Evolutionary conservation across 2,113 vertebrate genomes (phyloP).

Genomic region (Myotis lucifugus): DNA sequence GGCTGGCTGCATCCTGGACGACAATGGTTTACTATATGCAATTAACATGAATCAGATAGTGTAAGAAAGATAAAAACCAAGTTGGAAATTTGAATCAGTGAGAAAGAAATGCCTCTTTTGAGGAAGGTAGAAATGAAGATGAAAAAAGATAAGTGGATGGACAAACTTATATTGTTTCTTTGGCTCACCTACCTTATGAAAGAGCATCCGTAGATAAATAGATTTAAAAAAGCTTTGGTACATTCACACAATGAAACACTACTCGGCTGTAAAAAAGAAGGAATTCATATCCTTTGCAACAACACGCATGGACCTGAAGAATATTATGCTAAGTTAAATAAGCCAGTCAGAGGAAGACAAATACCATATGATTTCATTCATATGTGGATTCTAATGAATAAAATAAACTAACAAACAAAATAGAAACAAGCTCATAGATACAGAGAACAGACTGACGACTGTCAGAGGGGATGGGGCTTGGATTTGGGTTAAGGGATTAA

Average conservation of each 20-base stretch:
- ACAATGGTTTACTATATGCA: not conserved
- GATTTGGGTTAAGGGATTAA: not conserved
- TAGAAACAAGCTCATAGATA: not conserved
- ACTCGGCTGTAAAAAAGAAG: not conserved
- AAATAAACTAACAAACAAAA: not conserved
- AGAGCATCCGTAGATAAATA: not conserved
- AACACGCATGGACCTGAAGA: not conserved
- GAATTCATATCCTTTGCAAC: not conserved
- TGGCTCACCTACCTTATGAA: not conserved
- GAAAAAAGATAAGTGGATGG: not conserved
- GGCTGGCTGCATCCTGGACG: not conserved
- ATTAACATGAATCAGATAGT: constrained; percentile 23
- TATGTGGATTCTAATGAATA: not conserved
- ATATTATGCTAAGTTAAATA: not conserved
- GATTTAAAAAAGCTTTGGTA: not conserved
- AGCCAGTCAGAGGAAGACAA: not conserved
- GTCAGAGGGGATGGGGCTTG: not conserved
- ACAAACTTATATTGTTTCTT: not conserved
- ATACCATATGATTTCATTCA: not conserved
- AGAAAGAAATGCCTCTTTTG: constrained; percentile 17
- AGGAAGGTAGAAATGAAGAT: not conserved
- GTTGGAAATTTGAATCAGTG: not conserved
- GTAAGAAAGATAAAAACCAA: not conserved
- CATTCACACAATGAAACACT: not conserved
- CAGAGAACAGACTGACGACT: not conserved